Evolutionary conservation across 2,888 invertebrate species (phyloP).

Genomic region (Lordiphosa andalusiaca): DNA sequence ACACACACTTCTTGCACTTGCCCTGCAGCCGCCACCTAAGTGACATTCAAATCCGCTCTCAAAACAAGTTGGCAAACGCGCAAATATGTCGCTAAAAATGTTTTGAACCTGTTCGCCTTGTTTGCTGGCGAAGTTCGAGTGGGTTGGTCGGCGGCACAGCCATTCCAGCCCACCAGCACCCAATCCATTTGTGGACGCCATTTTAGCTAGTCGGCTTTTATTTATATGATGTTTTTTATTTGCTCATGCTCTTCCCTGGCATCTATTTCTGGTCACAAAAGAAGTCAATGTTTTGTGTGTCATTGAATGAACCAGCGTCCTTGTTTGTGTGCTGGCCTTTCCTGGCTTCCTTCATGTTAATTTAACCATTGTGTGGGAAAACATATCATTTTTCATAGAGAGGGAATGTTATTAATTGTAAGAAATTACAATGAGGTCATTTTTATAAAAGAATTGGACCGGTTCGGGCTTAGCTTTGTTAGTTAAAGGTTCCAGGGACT

Average conservation of each 20-base stretch:
- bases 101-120: constrained; percentile 68
- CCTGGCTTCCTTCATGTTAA: constrained; percentile 1
- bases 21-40: constrained; percentile 21
- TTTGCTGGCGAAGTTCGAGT: constrained; percentile 46
- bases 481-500: no score
- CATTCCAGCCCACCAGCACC: constrained; percentile 18
- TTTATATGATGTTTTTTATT: background rate
- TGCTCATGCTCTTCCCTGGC: constrained; percentile 16
- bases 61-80: constrained; percentile 6
- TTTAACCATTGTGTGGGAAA: background rate
- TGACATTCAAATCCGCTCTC: constrained; percentile 60
- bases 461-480: no score
- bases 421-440: no score
- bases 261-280: constrained; percentile 48
- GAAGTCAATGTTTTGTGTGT: constrained; percentile 42
- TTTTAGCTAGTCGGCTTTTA: constrained; percentile 36
- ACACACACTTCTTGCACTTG: constrained; percentile 3
- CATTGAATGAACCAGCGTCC: constrained; percentile 51
- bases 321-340: constrained; percentile 38
- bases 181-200: constrained; percentile 50
- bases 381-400: background rate
- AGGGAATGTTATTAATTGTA: background rate
- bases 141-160: constrained; percentile 47
- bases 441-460: no score
- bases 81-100: constrained; percentile 9